Evolutionary conservation across 1,140 invertebrate species (phyloP).

Genomic region (Ips typographus): DNA sequence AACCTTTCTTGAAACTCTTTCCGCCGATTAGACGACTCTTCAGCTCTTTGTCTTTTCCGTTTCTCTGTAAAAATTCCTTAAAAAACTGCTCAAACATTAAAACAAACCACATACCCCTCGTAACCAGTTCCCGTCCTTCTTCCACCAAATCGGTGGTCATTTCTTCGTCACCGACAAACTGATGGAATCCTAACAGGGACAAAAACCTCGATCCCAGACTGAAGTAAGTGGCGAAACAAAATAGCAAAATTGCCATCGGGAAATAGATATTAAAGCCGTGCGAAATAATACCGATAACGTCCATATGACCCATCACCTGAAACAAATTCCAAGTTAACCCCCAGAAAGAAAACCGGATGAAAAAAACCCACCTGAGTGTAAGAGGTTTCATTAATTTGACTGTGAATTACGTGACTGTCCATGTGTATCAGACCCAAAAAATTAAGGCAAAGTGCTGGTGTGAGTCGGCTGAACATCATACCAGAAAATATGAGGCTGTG

Average conservation of each 20-base stretch:
- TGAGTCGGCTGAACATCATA: conserved; percentile 95
- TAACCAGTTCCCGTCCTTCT: conserved; percentile 88
- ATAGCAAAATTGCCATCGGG: conserved; percentile 92
- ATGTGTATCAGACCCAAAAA: conserved; percentile 97
- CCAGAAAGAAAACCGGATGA: neutral
- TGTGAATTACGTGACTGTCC: conserved; percentile 94
- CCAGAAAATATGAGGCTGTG: conserved; percentile 98
- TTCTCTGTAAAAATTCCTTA: conserved; percentile 60
- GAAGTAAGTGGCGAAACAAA: conserved; percentile 95
- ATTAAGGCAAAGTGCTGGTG: conserved; percentile 97
- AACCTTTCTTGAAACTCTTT: conserved; percentile 71
- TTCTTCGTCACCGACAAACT: conserved; percentile 93
- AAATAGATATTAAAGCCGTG: conserved; percentile 99
- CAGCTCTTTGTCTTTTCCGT: conserved; percentile 74
- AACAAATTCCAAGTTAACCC: conserved; percentile 27
- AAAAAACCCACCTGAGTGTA: conserved; percentile 74
- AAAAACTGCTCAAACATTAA: neutral
- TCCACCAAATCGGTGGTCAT: conserved; percentile 90
- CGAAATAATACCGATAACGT: conserved; percentile 94
- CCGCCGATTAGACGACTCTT: conserved; percentile 72
- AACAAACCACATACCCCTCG: conserved; percentile 63
- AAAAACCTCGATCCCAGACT: conserved; percentile 87
- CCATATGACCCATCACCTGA: conserved; percentile 99
- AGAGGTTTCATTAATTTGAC: conserved; percentile 76
- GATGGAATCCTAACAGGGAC: conserved; percentile 90